These are phyloP conservation scores for Brachirus orientalis DNA, from an alignment of 2,113 vertebrate genomes.

Conservation along the genomic window DNA sequence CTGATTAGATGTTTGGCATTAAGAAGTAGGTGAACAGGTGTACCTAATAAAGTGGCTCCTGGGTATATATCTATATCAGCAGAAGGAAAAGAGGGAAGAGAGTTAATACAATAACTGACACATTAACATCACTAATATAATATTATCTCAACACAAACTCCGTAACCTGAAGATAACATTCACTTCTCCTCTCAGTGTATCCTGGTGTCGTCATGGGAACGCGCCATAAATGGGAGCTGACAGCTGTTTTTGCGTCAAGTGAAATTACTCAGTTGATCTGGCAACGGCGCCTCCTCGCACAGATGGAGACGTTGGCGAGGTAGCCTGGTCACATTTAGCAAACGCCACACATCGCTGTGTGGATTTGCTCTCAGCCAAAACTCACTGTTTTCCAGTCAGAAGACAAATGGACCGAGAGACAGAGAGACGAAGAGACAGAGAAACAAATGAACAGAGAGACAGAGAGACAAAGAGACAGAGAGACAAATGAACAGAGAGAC, in stretches of 20 bases:
- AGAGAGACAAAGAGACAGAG: too few relatives aligned
- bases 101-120: slow-evolving; percentile 12
- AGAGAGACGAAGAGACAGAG: too few relatives aligned
- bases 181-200: slow-evolving; percentile 8
- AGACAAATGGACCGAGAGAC: not conserved
- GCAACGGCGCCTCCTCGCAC: slow-evolving; percentile 60
- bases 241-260: slow-evolving; percentile 80
- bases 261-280: slow-evolving; percentile 75
- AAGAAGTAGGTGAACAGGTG: too few relatives aligned
- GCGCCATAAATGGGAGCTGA: slow-evolving; percentile 49
- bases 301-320: slow-evolving; percentile 78
- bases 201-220: slow-evolving; percentile 81
- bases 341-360: slow-evolving; percentile 40
- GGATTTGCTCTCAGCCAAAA: slow-evolving; percentile 35
- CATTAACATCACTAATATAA: not conserved
- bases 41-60: too few relatives aligned
- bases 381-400: slow-evolving; percentile 10
- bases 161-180: not conserved
- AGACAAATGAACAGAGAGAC: not conserved
- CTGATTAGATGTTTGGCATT: too few relatives aligned
- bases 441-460: not conserved
- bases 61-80: too few relatives aligned
- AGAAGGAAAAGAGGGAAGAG: not conserved
- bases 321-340: slow-evolving; percentile 70
- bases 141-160: not conserved